phyloP scores from a whole-genome alignment of 2,888 invertebrate species.

The Peribatodes rhomboidaria region DNA sequence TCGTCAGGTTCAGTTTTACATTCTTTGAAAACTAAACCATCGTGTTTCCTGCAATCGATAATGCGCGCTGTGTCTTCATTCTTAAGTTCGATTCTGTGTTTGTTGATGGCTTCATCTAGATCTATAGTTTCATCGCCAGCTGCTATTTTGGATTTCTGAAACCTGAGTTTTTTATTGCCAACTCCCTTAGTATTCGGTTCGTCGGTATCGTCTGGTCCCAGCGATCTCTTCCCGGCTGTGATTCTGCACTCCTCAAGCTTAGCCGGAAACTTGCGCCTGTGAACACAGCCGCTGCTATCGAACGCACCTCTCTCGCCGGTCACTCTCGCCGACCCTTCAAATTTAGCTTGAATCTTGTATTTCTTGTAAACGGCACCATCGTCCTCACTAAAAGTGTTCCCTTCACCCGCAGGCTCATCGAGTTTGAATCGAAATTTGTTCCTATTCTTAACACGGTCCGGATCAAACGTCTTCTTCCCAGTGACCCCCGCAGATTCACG shows the following conservation, averaged over 20 bases:
- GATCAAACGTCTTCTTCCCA: neutral
- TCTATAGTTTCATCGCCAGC: neutral
- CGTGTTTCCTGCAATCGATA: neutral
- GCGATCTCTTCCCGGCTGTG: neutral
- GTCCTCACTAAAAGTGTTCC: too few relatives aligned
- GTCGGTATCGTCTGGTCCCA: neutral
- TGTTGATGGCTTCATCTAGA: constrained; percentile 4
- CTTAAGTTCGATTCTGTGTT: constrained; percentile 5
- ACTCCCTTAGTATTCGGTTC: too few relatives aligned
- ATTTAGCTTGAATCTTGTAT: constrained; percentile 3
- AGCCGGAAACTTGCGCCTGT: neutral
- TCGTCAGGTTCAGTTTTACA: neutral
- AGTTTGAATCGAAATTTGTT: too few relatives aligned
- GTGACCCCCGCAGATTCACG: neutral
- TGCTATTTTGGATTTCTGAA: neutral
- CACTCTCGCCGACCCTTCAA: neutral
- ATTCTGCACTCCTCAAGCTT: neutral
- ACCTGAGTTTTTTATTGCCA: neutral
- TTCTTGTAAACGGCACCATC: neutral
- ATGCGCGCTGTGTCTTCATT: neutral
- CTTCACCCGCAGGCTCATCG: too few relatives aligned
- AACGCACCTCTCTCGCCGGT: neutral
- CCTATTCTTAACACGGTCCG: neutral
- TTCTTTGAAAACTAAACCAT: neutral
- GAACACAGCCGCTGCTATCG: neutral